Percentiles rank a stretch among this genome's conserved stretches.
Conservation (phyloP, 1,140 invertebrate species). For the Cryptotermes secundus region DNA sequence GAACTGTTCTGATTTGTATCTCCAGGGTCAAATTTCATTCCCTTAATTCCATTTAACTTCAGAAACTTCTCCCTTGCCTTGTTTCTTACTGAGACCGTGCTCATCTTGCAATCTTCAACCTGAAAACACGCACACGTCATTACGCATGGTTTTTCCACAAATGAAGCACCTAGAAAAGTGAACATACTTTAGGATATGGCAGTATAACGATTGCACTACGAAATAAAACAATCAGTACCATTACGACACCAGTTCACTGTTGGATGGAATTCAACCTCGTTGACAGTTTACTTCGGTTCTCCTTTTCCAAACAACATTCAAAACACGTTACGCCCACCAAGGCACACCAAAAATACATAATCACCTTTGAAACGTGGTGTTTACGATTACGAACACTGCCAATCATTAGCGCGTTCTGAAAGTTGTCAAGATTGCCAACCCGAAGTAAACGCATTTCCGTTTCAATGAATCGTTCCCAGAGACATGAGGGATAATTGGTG, state of each 20-base stretch:
- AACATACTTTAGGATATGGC: neutral
- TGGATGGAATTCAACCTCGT: neutral
- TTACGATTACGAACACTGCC: too few species aligned
- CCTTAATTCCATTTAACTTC: slow-evolving; percentile 34
- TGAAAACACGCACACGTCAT: neutral
- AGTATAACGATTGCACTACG: neutral
- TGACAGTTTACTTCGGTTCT: neutral
- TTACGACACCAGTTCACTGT: neutral
- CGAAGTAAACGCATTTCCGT: too few species aligned
- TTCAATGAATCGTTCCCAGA: too few species aligned
- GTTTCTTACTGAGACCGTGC: slow-evolving; percentile 16
- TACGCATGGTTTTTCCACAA: too few species aligned
- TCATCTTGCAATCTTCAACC: slow-evolving; percentile 11
- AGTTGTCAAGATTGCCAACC: too few species aligned
- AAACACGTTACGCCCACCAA: neutral
- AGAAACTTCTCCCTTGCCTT: slow-evolving; percentile 30
- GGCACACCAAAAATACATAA: neutral
- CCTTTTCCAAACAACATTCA: neutral
- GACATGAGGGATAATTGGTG: too few species aligned
- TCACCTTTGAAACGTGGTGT: too few species aligned
- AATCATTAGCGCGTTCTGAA: too few species aligned
- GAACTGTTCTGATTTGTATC: slow-evolving; percentile 13
- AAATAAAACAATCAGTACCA: neutral
- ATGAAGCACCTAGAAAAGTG: too few species aligned
- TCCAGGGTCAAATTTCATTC: neutral